Evolutionary conservation across 2,113 vertebrate genomes (phyloP), one percentile per base, ranked within the genome.

Genomic region (Mystacornis crossleyi): DNA sequence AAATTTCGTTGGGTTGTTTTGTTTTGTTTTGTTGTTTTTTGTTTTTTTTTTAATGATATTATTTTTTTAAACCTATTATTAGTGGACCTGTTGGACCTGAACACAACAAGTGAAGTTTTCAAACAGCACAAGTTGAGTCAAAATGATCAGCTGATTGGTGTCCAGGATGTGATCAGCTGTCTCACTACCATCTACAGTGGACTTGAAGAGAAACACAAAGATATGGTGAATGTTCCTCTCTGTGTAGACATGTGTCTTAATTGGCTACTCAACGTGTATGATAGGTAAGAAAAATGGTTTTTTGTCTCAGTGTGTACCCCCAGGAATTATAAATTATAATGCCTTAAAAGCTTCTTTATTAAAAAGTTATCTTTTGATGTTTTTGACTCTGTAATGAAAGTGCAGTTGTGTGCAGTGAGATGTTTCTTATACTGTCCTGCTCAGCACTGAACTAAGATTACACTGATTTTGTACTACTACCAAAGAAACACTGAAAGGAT

Each of bases 161-260:
- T 99, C 47, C 99, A 99, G 11, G 99, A 99, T 54, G 98, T 99
- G 94, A 99, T 99, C 97, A 99, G 98, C 97, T 99, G 99, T 94
- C 98, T 99, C 97, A 99, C 99, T 17, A 99, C 99, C 40, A 98
- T 99, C 78, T 99, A 99, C 31, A 98, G 99, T 19, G 99, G 99
- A 42, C 98, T 99, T 86, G 99, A 99, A 91, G 99, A 99, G 96
- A 98, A 99, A 91, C 98, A 99, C 95, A 99, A 99, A 91, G 99
- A 99, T 90, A 97, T 99, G 98, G 99, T 99, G 95, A 99, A 99
- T 4, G 99, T 99, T 47, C 99, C 99, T 0, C 99, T 99, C 87
- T 99, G 99, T 33, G 98, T 99, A 17, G 99, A 99, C 96, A 99
- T 99, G 99, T 99, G 99, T 97, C 99, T 99, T 94, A 99, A 99